Base-by-base conservation (phyloP, 2,797 vertebrate genomes). In the Gymnothorax reevesii region DNA sequence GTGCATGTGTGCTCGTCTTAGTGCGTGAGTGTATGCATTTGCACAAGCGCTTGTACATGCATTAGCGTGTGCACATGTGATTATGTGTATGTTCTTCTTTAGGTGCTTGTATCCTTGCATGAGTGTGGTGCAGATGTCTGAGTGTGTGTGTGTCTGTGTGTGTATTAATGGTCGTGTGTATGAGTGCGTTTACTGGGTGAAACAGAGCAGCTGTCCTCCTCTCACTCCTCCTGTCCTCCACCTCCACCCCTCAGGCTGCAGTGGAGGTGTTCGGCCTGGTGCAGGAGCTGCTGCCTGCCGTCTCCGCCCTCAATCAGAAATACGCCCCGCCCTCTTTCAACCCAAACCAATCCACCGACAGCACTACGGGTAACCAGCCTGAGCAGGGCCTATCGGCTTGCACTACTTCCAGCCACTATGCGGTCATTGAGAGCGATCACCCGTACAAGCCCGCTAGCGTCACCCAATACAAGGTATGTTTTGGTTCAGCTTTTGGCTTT, bases 341-440 rank as follows among this genome's bases (percentile, higher is more conserved):
- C 89, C 99, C 99, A 83, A 99, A 99, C 94, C 99, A 99, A 89
- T 99, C 98, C 85, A 99, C 98, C n/a, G 99, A 99, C 91, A 99
- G 98, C 94, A 98, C 98, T 13, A 99, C 98, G 0, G 99, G 99
- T 88, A 99, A 99, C 93, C 98, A 99, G 33, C 98, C 97, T 0
- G 98, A 99, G 86, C 98, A 99, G 94, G 98, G 98, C 89, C 96
- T 99, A 86, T 99, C 98, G 0, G 99, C 98, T 83, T 98, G 97
- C 87, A 99, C 99, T 91, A 99, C 98, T 85, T 99, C 99, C 64
- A 99, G 94, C 91, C 98, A 99, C 92, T 99, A 99, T 89, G 96
- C 99, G 0, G 98, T 99, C 75, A 95, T 99, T 55, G 98, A 99
- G 93, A 99, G 98, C 42, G 99, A 99, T 83, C 99, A 99, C 89